Base-by-base conservation (phyloP, 2,888 invertebrate genomes). In the Frankliniella intonsa region DNA sequence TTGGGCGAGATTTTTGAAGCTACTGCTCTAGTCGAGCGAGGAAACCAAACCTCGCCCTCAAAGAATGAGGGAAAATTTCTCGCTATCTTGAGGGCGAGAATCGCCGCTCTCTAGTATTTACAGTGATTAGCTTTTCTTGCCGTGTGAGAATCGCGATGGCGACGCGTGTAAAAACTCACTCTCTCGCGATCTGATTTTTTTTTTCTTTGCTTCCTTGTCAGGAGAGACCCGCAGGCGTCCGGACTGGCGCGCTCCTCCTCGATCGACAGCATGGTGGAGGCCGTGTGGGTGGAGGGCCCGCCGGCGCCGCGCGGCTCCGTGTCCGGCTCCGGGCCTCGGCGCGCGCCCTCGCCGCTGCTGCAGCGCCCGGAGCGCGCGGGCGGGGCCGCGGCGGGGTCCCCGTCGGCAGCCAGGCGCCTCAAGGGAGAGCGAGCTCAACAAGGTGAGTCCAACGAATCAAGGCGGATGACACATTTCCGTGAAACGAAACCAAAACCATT, bases 161-260 rank as follows among this genome's bases (percentile, higher is more conserved):
- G n/a, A n/a, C n/a, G n/a, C n/a, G n/a, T n/a, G n/a, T n/a, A n/a
- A n/a, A n/a, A n/a, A n/a, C n/a, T n/a, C n/a, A n/a, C n/a, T n/a
- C n/a, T n/a, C n/a, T n/a, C n/a, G n/a, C n/a, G n/a, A n/a, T n/a
- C n/a, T n/a, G n/a, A n/a, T n/a, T n/a, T n/a, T n/a, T n/a, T n/a
- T n/a, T n/a, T n/a, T n/a, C n/a, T n/a, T n/a, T n/a, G n/a, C n/a
- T 82, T 83, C 84, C 83, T 84, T 87, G 87, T 65, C 84, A 91
- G 92, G 80, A 90, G 91, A 82, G 91, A 89, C 84, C 86, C 86
- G 19, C 84, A 87, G 19, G 86, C 90, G 85, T 88, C 87, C 27
- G 90, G 91, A 83, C 87, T 94, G 17, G 93, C 94, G 9, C 91
- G 95, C 7, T 95, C 95, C 83, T 92, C 94, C 84, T 94, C 94